These are phyloP conservation scores for Drosophila yooni DNA, from an alignment of 2,888 invertebrate genomes.

Conservation along the genomic window DNA sequence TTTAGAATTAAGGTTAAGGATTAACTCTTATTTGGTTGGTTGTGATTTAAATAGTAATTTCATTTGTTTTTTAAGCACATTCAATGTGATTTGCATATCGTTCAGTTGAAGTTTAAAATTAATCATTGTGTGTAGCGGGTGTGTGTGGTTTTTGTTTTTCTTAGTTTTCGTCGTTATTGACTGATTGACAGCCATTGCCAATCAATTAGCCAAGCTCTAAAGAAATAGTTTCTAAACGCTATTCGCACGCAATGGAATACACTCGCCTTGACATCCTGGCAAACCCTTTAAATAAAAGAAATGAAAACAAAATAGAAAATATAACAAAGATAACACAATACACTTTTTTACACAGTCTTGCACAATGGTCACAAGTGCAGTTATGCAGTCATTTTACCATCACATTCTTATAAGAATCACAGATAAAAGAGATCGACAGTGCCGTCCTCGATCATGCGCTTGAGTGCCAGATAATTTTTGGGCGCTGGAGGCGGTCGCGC, in stretches of 20 bases:
- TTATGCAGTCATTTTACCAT: constrained; percentile 8
- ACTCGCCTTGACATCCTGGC: constrained; percentile 87
- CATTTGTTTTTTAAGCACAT: constrained; percentile 35
- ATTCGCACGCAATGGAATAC: constrained; percentile 87
- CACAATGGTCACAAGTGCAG: constrained; percentile 43
- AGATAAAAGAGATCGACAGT: constrained; percentile 81
- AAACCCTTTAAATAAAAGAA: constrained; percentile 84
- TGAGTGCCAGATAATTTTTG: constrained; percentile 80
- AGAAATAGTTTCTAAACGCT: constrained; percentile 85
- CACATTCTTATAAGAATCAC: constrained; percentile 44
- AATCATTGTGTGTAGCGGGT: constrained; percentile 18
- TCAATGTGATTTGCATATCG: constrained; percentile 29
- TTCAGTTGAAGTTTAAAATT: constrained; percentile 35
- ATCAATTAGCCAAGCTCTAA: constrained; percentile 47
- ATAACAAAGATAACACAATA: constrained; percentile 19
- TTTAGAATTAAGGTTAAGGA: constrained; percentile 55
- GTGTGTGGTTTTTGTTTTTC: constrained; percentile 18
- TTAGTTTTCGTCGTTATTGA: constrained; percentile 28
- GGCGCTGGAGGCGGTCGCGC: constrained; percentile 83
- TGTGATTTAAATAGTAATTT: constrained; percentile 23
- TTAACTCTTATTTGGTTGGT: constrained; percentile 37
- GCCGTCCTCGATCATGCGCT: constrained; percentile 83
- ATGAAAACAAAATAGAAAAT: constrained; percentile 25
- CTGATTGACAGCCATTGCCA: constrained; percentile 35
- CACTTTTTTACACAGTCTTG: constrained; percentile 27